These are phyloP conservation scores for Phrynocephalus forsythii DNA, from an alignment of 2,797 vertebrate species.

Conservation along the genomic window DNA sequence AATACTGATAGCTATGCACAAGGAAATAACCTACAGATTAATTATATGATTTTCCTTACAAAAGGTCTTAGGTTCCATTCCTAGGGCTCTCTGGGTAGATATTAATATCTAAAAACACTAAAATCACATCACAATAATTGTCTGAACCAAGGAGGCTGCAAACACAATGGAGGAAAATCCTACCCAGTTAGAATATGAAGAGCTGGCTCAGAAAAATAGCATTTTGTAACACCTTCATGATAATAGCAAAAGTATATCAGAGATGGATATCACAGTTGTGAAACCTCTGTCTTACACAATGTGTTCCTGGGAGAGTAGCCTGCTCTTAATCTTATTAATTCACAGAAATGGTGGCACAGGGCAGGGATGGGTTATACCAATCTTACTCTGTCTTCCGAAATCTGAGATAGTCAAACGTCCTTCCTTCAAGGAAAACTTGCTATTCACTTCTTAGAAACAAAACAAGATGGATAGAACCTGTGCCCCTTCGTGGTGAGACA, in stretches of 20 bases:
- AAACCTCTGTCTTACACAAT: neutral
- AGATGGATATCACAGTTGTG: neutral
- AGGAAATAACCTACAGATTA: too few species aligned
- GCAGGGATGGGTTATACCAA: neutral
- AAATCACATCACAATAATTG: neutral
- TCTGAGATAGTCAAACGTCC: too few species aligned
- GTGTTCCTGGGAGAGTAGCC: neutral
- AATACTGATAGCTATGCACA: too few species aligned
- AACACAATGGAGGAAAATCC: neutral
- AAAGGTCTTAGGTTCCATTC: too few species aligned
- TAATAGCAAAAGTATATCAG: neutral
- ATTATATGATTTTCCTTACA: too few species aligned
- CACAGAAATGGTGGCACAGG: neutral
- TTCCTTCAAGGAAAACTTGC: too few species aligned
- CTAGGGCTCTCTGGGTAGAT: too few species aligned
- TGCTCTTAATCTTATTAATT: neutral
- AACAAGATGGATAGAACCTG: too few species aligned
- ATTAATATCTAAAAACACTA: neutral
- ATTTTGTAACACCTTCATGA: neutral
- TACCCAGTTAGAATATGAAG: neutral
- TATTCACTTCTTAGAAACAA: too few species aligned
- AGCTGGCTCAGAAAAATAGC: neutral
- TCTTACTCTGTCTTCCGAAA: too few species aligned
- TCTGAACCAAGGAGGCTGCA: neutral
- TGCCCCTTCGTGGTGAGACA: too few species aligned